Conservation (phyloP, 2,797 vertebrate genomes). For the Antrozous pallidus region DNA sequence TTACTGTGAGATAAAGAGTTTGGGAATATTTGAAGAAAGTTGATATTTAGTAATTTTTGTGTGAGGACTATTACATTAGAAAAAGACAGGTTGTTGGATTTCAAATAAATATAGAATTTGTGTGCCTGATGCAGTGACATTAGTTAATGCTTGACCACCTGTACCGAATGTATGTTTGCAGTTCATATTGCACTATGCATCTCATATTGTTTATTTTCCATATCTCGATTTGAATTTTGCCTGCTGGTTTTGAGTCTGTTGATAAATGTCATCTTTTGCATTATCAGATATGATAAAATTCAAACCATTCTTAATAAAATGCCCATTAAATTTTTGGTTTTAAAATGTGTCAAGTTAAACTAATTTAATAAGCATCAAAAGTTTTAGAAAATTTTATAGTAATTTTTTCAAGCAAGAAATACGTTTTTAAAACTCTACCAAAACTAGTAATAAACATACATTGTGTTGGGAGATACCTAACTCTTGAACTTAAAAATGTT, state of each 20-base stretch:
- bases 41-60: conserved; percentile 64
- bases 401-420: not conserved
- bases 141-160: conserved; percentile 51
- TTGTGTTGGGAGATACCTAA: not conserved
- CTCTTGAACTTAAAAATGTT: not conserved
- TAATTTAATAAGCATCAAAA: conserved; percentile 5
- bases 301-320: conserved; percentile 31
- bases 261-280: conserved; percentile 35
- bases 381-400: not conserved
- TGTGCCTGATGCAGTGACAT: conserved; percentile 42
- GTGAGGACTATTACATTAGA: conserved; percentile 51
- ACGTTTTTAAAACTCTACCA: not conserved
- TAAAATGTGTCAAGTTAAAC: not conserved
- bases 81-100: conserved; percentile 43
- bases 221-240: conserved; percentile 49
- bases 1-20: not conserved
- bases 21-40: conserved; percentile 35
- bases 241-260: not conserved
- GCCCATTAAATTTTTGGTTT: conserved; percentile 40
- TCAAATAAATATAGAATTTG: conserved; percentile 57
- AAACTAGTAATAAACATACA: not conserved
- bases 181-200: conserved; percentile 49
- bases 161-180: conserved; percentile 1
- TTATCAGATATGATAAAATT: conserved; percentile 26
- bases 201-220: conserved; percentile 18